Base-by-base conservation (phyloP, 2,888 invertebrate genomes). In the Trisateles emortualis region DNA sequence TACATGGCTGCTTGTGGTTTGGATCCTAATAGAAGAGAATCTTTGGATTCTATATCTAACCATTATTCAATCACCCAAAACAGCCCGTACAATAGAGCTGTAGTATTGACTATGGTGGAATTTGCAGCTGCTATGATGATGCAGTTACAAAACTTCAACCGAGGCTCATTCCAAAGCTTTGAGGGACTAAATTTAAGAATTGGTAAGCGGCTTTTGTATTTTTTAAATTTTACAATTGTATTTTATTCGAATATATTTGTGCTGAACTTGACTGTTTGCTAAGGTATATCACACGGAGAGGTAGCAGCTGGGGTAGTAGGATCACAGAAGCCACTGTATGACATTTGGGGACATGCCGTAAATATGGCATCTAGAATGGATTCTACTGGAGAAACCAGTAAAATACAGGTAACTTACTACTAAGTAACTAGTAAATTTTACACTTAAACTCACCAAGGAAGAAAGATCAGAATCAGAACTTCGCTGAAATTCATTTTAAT, bases 351-450 rank as follows among this genome's bases (percentile, higher is more conserved):
- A 0, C 97, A 99, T 86, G 96, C 98, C 0, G 99, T 99, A 0
- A 99, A 99, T 86, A 96, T 99, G 95, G 98, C 99, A 2, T 98
- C 98, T 0, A 94, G 99, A 74, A 98, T 99, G 98, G 99, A 99
- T 79, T 97, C 97, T 0, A 97, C 97, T 0, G 99, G 99, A 5
- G 92, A 95, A 62, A 94, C 95, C 1, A 96, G 96, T 35, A 94
- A 94, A 83, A 96, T 97, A 72, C 97, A 97, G 89, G 96, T 96
- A 76, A 1, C 8, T 26, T 6, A 26, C 8, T 26, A 26, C 22
- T 22, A 22, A 22, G 5, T 22, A 5, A 22, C 22, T 22, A 5
- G 22, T 22, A 22, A 22, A 22, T n/a, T n/a, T n/a, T n/a, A n/a
- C n/a, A n/a, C n/a, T n/a, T n/a, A n/a, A n/a, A n/a, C n/a, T n/a